Evolutionary conservation across 2,113 vertebrate species (phyloP).

Genomic region (Cettia cetti): DNA sequence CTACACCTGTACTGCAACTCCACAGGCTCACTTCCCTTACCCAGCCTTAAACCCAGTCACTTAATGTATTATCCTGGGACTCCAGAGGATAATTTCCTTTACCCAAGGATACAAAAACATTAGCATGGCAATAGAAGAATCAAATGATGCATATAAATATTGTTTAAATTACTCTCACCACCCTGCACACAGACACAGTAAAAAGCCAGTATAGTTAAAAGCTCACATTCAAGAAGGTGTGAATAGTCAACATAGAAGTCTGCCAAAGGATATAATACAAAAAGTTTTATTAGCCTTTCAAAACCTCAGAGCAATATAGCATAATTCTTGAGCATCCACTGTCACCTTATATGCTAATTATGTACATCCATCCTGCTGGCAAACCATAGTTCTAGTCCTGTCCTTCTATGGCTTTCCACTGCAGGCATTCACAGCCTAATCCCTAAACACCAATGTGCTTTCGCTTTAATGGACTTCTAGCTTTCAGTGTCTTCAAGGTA

Average conservation of each 20-base stretch:
- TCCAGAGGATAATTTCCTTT: not conserved
- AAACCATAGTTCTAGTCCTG: not conserved
- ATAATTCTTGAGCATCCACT: not conserved
- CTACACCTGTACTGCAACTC: not conserved
- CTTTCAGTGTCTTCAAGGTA: not conserved
- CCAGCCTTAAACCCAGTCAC: not conserved
- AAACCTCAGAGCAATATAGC: not conserved
- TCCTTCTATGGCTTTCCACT: not conserved
- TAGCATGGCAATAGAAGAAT: not conserved
- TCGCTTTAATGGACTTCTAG: not conserved
- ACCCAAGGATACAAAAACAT: not conserved
- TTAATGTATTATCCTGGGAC: not conserved
- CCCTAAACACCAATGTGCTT: not conserved
- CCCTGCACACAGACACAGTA: not conserved
- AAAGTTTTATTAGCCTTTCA: not conserved
- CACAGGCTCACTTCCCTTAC: not conserved
- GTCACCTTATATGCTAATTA: not conserved
- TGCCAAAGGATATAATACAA: not conserved
- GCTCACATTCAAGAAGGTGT: not conserved
- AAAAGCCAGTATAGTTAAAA: not conserved
- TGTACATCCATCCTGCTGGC: not conserved
- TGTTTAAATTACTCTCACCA: not conserved
- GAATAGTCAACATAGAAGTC: not conserved
- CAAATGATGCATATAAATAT: not conserved
- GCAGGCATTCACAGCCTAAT: not conserved